Conservation (phyloP, 2,797 vertebrate species). For the Parauchenoglanis ngamensis region DNA sequence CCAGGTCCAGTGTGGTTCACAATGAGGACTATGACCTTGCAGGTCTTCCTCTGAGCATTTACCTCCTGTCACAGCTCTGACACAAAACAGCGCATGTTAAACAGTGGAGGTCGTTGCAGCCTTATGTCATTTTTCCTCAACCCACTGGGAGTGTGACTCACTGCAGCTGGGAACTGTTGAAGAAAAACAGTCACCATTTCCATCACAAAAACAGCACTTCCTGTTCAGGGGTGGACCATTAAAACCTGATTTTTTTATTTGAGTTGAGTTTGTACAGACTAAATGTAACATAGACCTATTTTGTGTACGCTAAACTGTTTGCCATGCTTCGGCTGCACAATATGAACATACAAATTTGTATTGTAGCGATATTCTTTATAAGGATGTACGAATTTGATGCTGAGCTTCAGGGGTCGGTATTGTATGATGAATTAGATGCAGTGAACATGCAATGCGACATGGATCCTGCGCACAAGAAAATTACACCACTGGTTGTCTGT, state of each 20-base stretch:
- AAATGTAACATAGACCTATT: neutral
- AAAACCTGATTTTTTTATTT: neutral
- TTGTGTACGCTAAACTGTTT: neutral
- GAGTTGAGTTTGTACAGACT: neutral
- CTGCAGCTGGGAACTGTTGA: slow-evolving; percentile 15
- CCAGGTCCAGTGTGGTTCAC: neutral
- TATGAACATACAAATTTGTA: neutral
- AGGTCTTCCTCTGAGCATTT: slow-evolving; percentile 26
- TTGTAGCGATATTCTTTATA: neutral
- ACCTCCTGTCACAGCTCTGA: slow-evolving; percentile 4
- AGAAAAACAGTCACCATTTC: slow-evolving; percentile 23
- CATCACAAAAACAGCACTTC: neutral
- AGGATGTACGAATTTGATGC: neutral
- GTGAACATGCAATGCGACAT: neutral
- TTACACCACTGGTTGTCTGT: neutral
- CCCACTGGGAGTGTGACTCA: slow-evolving; percentile 29
- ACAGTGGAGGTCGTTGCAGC: neutral
- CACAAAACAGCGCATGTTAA: neutral
- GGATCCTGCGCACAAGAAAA: neutral
- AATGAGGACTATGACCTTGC: slow-evolving; percentile 23
- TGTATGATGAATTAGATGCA: neutral
- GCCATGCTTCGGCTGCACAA: neutral
- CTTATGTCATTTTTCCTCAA: slow-evolving; percentile 3
- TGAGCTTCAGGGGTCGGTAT: neutral
- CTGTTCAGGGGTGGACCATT: slow-evolving; percentile 3